Percentiles rank a stretch among this genome's conserved stretches.
Evolutionary conservation across 2,888 invertebrate genomes (phyloP).

Genomic region (Drosophila yooni): DNA sequence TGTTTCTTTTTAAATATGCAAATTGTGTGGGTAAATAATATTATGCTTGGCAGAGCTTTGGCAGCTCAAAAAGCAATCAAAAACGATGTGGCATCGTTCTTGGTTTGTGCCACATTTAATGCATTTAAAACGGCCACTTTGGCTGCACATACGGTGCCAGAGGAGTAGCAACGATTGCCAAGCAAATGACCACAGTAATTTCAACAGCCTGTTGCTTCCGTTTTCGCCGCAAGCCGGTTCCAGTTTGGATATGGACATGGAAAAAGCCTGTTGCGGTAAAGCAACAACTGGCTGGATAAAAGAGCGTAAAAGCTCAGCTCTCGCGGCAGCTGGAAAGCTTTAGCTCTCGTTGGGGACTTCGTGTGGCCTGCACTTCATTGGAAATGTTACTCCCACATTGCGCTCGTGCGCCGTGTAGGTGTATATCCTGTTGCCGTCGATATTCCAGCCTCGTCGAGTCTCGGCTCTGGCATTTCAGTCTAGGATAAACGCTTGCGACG

Average conservation of each 20-base stretch:
- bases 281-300: slow-evolving; percentile 75
- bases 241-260: slow-evolving; percentile 36
- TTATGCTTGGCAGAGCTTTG: slow-evolving; percentile 10
- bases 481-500: slow-evolving; percentile 85
- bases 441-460: slow-evolving; percentile 81
- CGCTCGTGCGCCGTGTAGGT: slow-evolving; percentile 57
- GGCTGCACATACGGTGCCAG: slow-evolving; percentile 22
- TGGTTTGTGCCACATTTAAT: slow-evolving; percentile 61
- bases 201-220: slow-evolving; percentile 82
- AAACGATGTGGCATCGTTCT: slow-evolving; percentile 22
- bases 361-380: slow-evolving; percentile 38
- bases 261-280: slow-evolving; percentile 70
- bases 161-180: slow-evolving; percentile 2
- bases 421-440: slow-evolving; percentile 58
- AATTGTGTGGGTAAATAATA: slow-evolving; percentile 15
- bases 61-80: slow-evolving; percentile 34
- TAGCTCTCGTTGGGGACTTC: slow-evolving; percentile 31
- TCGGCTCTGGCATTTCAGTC: slow-evolving; percentile 80
- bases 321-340: slow-evolving; percentile 51
- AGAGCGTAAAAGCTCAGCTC: slow-evolving; percentile 64
- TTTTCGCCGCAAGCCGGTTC: slow-evolving; percentile 44
- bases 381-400: slow-evolving; percentile 65
- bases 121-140: slow-evolving; percentile 72
- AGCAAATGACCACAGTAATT: slow-evolving; percentile 28
- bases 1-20: slow-evolving; percentile 9